A percentile compares a stretch with the other conserved stretches of the same genome.
These are phyloP conservation scores for Octodon degus DNA, from an alignment of 2,113 vertebrate genomes.

Conservation along the genomic window DNA sequence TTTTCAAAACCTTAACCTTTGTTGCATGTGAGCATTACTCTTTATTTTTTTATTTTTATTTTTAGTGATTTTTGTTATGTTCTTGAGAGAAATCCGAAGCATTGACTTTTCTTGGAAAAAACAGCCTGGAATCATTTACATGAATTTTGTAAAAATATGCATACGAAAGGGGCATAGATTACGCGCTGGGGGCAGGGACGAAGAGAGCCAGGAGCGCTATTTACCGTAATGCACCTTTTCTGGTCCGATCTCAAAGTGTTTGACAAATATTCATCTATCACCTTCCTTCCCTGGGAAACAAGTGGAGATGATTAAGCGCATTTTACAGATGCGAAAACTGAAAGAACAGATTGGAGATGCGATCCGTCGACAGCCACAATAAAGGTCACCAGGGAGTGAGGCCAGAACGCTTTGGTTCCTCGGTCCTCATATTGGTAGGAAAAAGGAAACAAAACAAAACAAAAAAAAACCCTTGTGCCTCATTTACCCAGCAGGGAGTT, in stretches of 20 bases:
- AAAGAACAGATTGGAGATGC: not conserved
- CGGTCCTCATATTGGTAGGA: not conserved
- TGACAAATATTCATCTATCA: constrained; percentile 53
- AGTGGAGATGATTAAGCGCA: constrained; percentile 49
- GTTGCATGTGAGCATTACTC: not conserved
- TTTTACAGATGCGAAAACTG: constrained; percentile 59
- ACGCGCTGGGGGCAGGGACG: not conserved
- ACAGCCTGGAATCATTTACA: constrained; percentile 34
- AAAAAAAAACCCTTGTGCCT: no score
- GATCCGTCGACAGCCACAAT: not conserved
- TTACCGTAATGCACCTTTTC: constrained; percentile 51
- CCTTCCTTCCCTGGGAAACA: constrained; percentile 59
- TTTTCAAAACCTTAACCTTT: constrained; percentile 65
- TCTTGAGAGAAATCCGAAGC: constrained; percentile 54
- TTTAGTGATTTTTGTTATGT: constrained; percentile 53
- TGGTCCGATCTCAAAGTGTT: constrained; percentile 15
- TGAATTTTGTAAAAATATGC: constrained; percentile 50
- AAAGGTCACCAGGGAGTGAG: not conserved
- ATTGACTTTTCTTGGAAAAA: constrained; percentile 62
- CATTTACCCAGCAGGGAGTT: not conserved
- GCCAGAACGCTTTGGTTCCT: not conserved
- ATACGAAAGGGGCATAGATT: not conserved
- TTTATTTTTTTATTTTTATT: not conserved
- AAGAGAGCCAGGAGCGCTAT: not conserved
- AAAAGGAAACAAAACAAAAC: no score